phyloP scores from a whole-genome alignment of 2,888 invertebrate species.

The Scotopteryx bipunctaria region DNA sequence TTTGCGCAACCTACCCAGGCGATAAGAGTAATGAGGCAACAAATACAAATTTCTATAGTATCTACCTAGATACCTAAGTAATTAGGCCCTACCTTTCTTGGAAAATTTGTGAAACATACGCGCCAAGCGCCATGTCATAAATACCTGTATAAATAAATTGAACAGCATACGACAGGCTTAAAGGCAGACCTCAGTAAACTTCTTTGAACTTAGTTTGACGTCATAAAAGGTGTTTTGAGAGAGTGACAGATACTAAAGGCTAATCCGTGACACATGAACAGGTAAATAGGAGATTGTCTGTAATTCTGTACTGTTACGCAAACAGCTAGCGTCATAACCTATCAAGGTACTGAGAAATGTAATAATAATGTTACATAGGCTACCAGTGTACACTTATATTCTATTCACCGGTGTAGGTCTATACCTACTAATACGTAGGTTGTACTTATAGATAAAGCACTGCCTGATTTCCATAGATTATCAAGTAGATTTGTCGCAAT shows the following conservation, averaged over 20 bases:
- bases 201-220: constrained; percentile 13
- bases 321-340: constrained; percentile 7
- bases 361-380: too few species aligned
- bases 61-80: background rate
- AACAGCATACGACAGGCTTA: too few species aligned
- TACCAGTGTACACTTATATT: too few species aligned
- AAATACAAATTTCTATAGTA: constrained; percentile 1
- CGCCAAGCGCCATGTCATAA: too few species aligned
- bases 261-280: constrained; percentile 17
- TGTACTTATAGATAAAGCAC: constrained; percentile 2
- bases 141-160: too few species aligned
- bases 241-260: constrained; percentile 7
- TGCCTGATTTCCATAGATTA: constrained; percentile 31
- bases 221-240: constrained; percentile 6
- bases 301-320: constrained; percentile 3
- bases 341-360: constrained; percentile 4
- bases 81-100: background rate
- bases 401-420: too few species aligned
- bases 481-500: constrained; percentile 32
- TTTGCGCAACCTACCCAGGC: background rate
- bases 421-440: too few species aligned
- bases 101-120: background rate
- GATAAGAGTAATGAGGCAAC: constrained; percentile 1
- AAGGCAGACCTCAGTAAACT: background rate
- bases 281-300: constrained; percentile 16